Base-by-base conservation (phyloP, 2,888 invertebrate genomes). In the Synanthedon tipuliformis region DNA sequence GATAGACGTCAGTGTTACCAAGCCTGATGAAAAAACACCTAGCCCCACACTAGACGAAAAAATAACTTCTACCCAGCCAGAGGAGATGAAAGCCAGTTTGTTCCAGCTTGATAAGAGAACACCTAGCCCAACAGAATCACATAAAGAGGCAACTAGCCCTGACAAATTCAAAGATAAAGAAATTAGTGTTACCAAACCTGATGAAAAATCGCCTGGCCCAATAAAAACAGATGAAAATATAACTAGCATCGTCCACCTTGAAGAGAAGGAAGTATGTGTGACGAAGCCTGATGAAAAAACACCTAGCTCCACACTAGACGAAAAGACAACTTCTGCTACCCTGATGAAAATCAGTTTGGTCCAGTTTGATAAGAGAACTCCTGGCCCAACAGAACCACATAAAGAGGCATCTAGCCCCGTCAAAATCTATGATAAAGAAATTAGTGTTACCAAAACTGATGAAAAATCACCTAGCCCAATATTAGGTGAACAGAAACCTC, bases 121-220 rank as follows among this genome's bases (percentile, higher is more conserved):
- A 16, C 34, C 51, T 3, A 56, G 50, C 49, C 48, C 48, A 27
- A 16, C 16, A 40, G 7, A n/a, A 48, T 1, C 16, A 48, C 8
- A 48, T 11, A 10, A 48, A 13, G 62, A 62, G 34, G 49, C 16
- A 3, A 50, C 53, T 3, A 57, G 53, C 48, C 4, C 2, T 5
- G 34, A 12, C 34, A 23, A 50, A 52, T 27, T 34, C 3, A 51
- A 51, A 1, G 56, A 54, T 0, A 59, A 58, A 16, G 51, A 40
- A 1, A 11, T 53, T 0, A 57, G 56, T 13, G 3, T 16, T 2
- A 16, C 16, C 10, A 49, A 56, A 15, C 13, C 12, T 3, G 51
- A 51, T 0, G 57, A 56, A 0, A 59, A 57, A n/a, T 48, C 4
- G 0, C 48, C 54, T 13, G 56, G 55, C 15, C 49, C 7, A 18